A percentile compares a stretch with the other conserved stretches of the same genome.
These are phyloP conservation scores for Campopleginae sp. DNA, from an alignment of 2,888 invertebrate species.

Conservation along the genomic window DNA sequence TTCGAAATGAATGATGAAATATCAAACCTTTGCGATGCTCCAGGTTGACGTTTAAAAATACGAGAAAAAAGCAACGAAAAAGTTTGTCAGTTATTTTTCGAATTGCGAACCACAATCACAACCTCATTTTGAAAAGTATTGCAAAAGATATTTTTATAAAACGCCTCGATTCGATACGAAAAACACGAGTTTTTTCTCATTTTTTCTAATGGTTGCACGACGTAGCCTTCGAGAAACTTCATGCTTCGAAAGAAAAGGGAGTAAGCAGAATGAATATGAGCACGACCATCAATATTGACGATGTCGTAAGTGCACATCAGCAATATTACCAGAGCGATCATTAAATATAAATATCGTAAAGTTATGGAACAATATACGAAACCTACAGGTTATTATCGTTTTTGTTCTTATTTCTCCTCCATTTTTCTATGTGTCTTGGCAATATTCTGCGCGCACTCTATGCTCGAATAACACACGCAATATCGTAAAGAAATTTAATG, in stretches of 20 bases:
- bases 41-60: background rate
- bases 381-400: background rate
- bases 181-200: background rate
- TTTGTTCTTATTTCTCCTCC: background rate
- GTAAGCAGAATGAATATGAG: background rate
- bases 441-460: background rate
- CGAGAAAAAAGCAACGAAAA: background rate
- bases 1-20: background rate
- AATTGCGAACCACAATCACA: background rate
- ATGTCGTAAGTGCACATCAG: slow-evolving; percentile 1
- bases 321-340: background rate
- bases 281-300: background rate
- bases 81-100: background rate
- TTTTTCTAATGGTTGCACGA: background rate
- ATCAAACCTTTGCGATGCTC: background rate
- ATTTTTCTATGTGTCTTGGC: background rate
- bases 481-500: slow-evolving; percentile 51
- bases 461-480: slow-evolving; percentile 29
- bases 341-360: slow-evolving; percentile 19
- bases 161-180: background rate
- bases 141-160: too few species aligned
- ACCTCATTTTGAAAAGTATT: too few species aligned
- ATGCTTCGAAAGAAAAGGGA: background rate
- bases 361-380: slow-evolving; percentile 10
- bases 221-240: background rate